A percentile compares a stretch with the other conserved stretches of the same genome.
Evolutionary conservation across 2,113 vertebrate genomes (phyloP).

Genomic region (Rattus rattus): DNA sequence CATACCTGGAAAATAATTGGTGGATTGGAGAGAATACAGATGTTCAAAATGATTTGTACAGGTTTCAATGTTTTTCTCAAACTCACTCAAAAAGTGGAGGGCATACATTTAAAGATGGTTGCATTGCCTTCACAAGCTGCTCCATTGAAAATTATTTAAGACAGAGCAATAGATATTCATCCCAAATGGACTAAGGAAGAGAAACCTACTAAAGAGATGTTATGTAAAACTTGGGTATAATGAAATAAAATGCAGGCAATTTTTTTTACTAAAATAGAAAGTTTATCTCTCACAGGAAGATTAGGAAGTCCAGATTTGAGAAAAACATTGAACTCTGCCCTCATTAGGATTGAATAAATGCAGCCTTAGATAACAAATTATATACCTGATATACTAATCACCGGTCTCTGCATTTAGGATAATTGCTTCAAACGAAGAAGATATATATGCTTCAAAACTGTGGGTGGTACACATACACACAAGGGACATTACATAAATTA

Average conservation of each 20-base stretch:
- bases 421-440: background rate
- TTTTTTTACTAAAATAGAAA: background rate
- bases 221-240: background rate
- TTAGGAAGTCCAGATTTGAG: background rate
- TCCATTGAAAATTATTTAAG: background rate
- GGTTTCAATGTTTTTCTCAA: background rate
- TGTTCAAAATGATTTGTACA: background rate
- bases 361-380: slow-evolving; percentile 3
- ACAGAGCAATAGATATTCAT: background rate
- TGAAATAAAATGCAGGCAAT: background rate
- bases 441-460: background rate
- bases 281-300: background rate
- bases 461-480: background rate
- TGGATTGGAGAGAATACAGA: background rate
- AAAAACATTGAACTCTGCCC: background rate
- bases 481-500: background rate
- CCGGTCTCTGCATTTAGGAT: background rate
- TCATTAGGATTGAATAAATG: background rate
- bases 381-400: background rate
- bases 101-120: background rate
- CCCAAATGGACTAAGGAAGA: background rate
- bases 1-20: background rate
- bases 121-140: background rate
- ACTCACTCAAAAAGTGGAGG: background rate
- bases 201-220: background rate